Evolutionary conservation across 1,140 invertebrate genomes (phyloP), one percentile per base, ranked within the genome.

Genomic region (Diorhabda sublineata): DNA sequence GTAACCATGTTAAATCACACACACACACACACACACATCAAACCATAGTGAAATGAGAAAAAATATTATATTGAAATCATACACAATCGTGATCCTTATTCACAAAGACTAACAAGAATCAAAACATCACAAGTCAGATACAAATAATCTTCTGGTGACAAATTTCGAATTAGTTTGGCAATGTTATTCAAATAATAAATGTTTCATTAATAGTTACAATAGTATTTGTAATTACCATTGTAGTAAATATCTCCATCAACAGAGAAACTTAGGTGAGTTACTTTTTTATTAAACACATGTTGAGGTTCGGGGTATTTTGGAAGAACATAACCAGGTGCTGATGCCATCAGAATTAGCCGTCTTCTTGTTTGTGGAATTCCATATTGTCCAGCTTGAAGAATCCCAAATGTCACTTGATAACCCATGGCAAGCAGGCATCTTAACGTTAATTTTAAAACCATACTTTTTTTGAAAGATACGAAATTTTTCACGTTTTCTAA

Each of bases 401-500:
- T 85, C 3, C 92, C 93, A 82, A 95, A 94, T 0, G 91, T 91
- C 73, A 92, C 94, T 79, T 96, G 93, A 79, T 96, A 96, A 1
- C 93, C 93, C 90, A 96, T 94, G 47, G 88, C 84, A 8, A 94
- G 74, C 3, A 96, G 81, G 73, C 92, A 92, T 3, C 90, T 82
- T 42, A 96, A 78, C 0, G 92, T 91, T 62, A 95, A 78, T 82
- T 95, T 95, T 57, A 96, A 79, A 42, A 96, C 90, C 88, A 94
- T 91, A 59, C 87, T 88, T 59, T 87, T 87, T 79, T 93, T 92
- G 74, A 90, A 93, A 0, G 87, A 87, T 0, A 91, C 92, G 81
- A 96, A 95, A 82, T 95, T 95, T 56, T 92, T 81, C 0, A 96
- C 94, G 75, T 96, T 96, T 81, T 96, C 94, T 75, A 96, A 84